Base-by-base conservation (phyloP, 1,140 invertebrate genomes). In the Pseudomyrmex gracilis region DNA sequence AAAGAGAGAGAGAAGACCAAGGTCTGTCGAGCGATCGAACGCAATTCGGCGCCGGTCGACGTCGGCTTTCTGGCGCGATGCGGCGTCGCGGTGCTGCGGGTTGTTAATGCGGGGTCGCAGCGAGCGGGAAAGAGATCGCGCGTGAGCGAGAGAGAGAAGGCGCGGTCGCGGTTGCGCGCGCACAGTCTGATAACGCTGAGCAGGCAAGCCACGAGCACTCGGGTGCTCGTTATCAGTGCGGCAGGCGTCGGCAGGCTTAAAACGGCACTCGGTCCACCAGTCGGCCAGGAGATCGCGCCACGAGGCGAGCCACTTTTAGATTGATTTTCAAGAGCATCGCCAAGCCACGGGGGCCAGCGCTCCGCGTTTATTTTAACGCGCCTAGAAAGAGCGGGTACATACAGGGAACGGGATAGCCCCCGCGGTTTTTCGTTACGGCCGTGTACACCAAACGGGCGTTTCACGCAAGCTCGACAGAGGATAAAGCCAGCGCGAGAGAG, bases 291-390 rank as follows among this genome's bases (percentile, higher is more conserved):
- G 93, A 92, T 93, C 85, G 90, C 91, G 91, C 91, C 91, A 92
- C 90, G 74, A 89, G 86, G 71, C 91, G 91, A 89, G 90, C 91
- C 88, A 92, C 92, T 90, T 91, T 91, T 92, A 94, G 93, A 93
- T 93, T 93, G 93, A 94, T 94, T 94, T 93, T 94, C 92, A 93
- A 94, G 92, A 93, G 91, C 90, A 93, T 89, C 90, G 87, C 89
- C 84, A 85, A 66, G 34, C 34, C 90, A 88, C 89, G 89, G 90
- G 34, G 87, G 87, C 76, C 74, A 89, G 88, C 90, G 92, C 89
- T 90, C 90, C 87, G 92, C 92, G 91, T 93, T 89, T 94, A 94
- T 93, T 93, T 93, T 94, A 93, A 94, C 93, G 92, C 93, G 89
- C 89, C 90, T 85, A 86, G 90, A 90, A 85, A 84, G 87, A 77